These are phyloP conservation scores for Isoperla grammatica DNA, from an alignment of 2,888 invertebrate genomes.

Conservation along the genomic window DNA sequence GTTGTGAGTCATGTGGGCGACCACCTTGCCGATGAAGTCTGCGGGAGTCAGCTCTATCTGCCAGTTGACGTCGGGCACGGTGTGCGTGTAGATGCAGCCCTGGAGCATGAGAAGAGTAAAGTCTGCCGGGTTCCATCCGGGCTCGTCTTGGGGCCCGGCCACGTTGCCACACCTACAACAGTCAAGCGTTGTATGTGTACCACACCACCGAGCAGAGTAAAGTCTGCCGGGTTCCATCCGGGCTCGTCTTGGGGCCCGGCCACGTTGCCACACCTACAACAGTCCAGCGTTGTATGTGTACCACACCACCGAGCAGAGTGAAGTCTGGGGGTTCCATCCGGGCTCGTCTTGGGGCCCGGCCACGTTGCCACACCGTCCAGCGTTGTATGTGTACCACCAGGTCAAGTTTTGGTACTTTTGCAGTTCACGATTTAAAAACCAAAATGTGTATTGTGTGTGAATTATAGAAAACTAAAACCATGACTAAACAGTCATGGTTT, in stretches of 20 bases:
- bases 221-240: conserved; percentile 35
- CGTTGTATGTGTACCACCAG: too few relatives aligned
- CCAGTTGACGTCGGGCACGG: conserved; percentile 32
- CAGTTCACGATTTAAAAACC: too few relatives aligned
- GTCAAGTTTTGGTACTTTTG: too few relatives aligned
- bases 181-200: too few relatives aligned
- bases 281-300: too few relatives aligned
- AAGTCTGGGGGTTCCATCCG: conserved; percentile 35
- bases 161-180: conserved; percentile 35
- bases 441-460: too few relatives aligned
- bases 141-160: conserved; percentile 29
- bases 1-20: conserved; percentile 29
- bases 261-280: conserved; percentile 35
- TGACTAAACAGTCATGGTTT: too few relatives aligned
- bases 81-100: conserved; percentile 30
- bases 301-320: conserved; percentile 31
- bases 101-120: conserved; percentile 34
- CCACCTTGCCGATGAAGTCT: conserved; percentile 33
- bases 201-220: conserved; percentile 32
- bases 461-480: not conserved
- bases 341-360: conserved; percentile 30
- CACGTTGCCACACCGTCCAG: conserved; percentile 37
- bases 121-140: conserved; percentile 35
- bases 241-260: conserved; percentile 30
- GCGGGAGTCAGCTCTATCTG: conserved; percentile 36